These are phyloP conservation scores for Zygogramma bicolorata DNA, from an alignment of 2,888 invertebrate species.

Conservation along the genomic window DNA sequence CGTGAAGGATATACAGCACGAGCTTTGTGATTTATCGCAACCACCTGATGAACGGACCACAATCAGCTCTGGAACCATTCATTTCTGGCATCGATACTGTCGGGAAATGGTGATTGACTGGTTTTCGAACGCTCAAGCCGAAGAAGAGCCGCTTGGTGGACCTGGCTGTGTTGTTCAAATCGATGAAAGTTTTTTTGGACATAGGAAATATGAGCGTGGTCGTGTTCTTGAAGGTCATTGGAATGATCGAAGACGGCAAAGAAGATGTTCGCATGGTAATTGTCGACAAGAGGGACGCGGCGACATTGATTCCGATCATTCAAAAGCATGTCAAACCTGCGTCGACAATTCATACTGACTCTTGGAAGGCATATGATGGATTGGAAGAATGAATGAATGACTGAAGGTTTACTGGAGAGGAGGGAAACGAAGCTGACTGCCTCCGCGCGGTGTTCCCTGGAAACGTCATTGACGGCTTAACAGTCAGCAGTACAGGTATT, in stretches of 20 bases:
- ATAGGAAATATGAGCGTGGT: constrained; percentile 4
- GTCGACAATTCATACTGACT: background rate
- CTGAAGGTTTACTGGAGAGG: background rate
- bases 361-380: background rate
- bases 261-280: background rate
- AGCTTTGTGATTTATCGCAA: background rate
- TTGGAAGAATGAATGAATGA: too few species aligned
- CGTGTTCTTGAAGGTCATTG: constrained; percentile 3
- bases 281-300: background rate
- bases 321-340: background rate
- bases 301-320: background rate
- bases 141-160: background rate
- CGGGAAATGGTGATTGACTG: background rate
- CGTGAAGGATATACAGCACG: background rate
- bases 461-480: background rate
- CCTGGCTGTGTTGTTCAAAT: constrained; percentile 6
- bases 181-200: background rate
- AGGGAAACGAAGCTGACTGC: background rate
- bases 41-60: background rate
- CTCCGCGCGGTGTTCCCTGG: background rate
- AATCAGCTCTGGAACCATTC: background rate
- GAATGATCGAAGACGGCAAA: constrained; percentile 9
- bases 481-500: background rate
- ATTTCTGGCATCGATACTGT: background rate
- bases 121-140: background rate